Evolutionary conservation across 2,113 vertebrate species (phyloP).

Genomic region (Theropithecus gelada): DNA sequence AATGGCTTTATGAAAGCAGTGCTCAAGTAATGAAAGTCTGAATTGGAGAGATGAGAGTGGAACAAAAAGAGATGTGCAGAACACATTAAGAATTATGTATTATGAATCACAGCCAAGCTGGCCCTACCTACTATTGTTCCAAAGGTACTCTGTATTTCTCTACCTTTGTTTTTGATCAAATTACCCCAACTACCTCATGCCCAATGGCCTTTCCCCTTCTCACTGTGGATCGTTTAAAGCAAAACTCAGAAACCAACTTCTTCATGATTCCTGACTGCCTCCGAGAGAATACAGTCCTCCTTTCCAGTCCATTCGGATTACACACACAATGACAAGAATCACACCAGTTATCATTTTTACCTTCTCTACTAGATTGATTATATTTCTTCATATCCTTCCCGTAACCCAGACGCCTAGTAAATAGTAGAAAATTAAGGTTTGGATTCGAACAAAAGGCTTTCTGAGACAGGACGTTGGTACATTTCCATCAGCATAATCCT

Average conservation of each 20-base stretch:
- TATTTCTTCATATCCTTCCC: not conserved
- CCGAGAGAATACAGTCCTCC: not conserved
- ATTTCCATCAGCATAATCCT: not conserved
- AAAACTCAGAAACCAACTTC: not conserved
- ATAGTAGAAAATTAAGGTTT: not conserved
- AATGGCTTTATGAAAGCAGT: not conserved
- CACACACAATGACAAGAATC: not conserved
- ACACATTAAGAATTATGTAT: not conserved
- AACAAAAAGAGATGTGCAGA: not conserved
- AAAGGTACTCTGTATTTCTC: not conserved
- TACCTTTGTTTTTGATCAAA: not conserved
- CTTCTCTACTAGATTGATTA: not conserved
- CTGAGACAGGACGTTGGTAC: not conserved
- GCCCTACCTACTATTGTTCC: not conserved
- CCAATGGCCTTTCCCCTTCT: not conserved
- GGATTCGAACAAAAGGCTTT: not conserved
- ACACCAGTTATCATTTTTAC: not conserved
- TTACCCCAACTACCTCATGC: too few relatives aligned
- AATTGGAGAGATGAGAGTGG: not conserved
- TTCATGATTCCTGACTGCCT: not conserved
- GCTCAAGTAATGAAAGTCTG: not conserved
- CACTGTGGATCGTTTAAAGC: not conserved
- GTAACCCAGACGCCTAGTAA: not conserved
- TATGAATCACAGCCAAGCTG: not conserved
- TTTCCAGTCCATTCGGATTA: not conserved